Evolutionary conservation across 2,113 vertebrate species (phyloP), one percentile per base, ranked within the genome.

Genomic region (Phoxinus phoxinus): DNA sequence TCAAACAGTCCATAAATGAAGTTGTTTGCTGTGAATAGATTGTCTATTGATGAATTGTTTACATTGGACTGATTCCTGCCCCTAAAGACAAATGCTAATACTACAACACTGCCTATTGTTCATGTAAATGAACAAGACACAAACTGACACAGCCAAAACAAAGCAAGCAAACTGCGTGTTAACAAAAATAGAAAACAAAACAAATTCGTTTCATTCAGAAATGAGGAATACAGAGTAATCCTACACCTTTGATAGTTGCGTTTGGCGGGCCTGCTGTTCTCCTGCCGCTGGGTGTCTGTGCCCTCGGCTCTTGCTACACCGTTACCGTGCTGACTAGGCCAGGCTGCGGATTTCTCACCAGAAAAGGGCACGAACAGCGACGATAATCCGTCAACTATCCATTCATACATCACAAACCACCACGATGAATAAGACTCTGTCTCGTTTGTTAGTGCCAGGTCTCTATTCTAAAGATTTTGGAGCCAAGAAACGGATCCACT

Each of bases 331-430:
- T 73, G 48, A 25, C 82, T 88, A 90, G 93, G 90, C 91, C 91
- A 93, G 84, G 89, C 91, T 58, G 83, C 79, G 48, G 90, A 86
- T 23, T 89, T 93, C 37, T 90, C 90, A 81, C 91, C 87, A 67
- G 88, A 88, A 87, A 91, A 78, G 89, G 94, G 94, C 90, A 94
- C 94, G 89, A 96, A 96, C 23, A 96, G 90, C 92, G 95, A 96
- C 87, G 94, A 94, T 25, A 96, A 89, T 92, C 94, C 93, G 92
- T 94, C 94, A 93, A 94, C 90, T 93, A 96, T 94, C 95, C 95
- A 96, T 95, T 93, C 94, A 93, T 95, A 96, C 95, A 96, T 96
- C 92, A 92, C 94, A 94, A 91, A 94, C 90, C 94, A 87, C 91
- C 94, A 93, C 83, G 88, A 91, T 4, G 92, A 84, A 88, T 92